Evolutionary conservation across 23 tunicate genomes (phyloP).

Genomic region (Styela plicata): DNA sequence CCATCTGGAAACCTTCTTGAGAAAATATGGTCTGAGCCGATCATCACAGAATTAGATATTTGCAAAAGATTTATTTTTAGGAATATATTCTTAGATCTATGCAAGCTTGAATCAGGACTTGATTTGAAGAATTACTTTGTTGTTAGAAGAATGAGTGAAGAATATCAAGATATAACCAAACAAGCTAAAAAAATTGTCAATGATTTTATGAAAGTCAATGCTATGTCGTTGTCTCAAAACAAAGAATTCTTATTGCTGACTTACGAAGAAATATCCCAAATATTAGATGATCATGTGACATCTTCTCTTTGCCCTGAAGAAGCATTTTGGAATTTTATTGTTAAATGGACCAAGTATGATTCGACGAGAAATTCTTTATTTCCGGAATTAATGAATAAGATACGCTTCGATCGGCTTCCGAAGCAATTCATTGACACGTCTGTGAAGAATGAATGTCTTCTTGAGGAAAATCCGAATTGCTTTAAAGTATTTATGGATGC

Average conservation of each 20-base stretch:
- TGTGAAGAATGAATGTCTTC: background rate
- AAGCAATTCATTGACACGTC: background rate
- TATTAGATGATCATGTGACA: background rate
- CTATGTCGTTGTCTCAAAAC: background rate
- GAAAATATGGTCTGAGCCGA: background rate
- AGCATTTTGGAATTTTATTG: background rate
- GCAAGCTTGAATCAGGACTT: background rate
- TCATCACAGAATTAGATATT: background rate
- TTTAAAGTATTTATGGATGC: background rate
- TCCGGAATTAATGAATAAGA: background rate
- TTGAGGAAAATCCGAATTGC: background rate
- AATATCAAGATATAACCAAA: background rate
- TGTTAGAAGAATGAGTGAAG: background rate
- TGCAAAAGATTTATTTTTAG: background rate
- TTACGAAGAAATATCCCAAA: background rate
- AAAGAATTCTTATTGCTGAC: background rate
- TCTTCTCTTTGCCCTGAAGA: background rate
- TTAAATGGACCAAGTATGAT: background rate
- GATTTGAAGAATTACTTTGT: background rate
- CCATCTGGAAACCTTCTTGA: background rate
- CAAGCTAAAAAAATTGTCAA: background rate
- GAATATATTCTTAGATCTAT: background rate
- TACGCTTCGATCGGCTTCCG: background rate
- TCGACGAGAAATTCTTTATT: background rate
- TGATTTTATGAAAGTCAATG: background rate